phyloP scores from a whole-genome alignment of 1,140 invertebrate genomes.

The Triops longicaudatus region DNA sequence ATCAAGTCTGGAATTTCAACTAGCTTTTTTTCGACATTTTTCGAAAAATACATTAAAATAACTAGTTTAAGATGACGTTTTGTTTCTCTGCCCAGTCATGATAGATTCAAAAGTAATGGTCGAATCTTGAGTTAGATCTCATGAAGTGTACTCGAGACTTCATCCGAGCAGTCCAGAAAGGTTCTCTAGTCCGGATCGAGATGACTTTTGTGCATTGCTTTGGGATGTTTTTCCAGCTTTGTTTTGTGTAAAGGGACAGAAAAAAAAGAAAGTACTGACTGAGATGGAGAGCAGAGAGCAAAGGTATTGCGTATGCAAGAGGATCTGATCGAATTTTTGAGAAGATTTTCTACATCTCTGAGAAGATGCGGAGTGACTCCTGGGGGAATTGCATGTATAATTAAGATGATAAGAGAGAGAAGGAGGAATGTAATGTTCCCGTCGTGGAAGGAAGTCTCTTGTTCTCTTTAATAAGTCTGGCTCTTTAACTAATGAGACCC shows the following conservation, averaged over 20 bases:
- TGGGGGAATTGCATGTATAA: constrained; percentile 11
- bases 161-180: neutral
- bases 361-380: neutral
- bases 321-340: neutral
- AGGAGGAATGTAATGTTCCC: neutral
- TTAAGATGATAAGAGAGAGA: neutral
- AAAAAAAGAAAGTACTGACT: neutral
- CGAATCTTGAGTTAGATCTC: neutral
- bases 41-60: too few relatives aligned
- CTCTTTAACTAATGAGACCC: constrained; percentile 15
- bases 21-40: too few relatives aligned
- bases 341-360: neutral
- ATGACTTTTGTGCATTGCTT: neutral
- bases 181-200: neutral
- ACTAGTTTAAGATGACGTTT: too few relatives aligned
- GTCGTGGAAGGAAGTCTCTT: constrained; percentile 1
- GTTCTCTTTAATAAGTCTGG: constrained; percentile 15
- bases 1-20: too few relatives aligned
- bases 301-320: neutral
- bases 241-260: neutral
- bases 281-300: neutral
- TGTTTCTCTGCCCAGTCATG: too few relatives aligned
- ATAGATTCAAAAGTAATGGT: neutral
- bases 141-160: neutral
- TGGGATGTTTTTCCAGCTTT: neutral